Base-by-base conservation (phyloP, 2,113 vertebrate species). In the Pluvialis apricaria region DNA sequence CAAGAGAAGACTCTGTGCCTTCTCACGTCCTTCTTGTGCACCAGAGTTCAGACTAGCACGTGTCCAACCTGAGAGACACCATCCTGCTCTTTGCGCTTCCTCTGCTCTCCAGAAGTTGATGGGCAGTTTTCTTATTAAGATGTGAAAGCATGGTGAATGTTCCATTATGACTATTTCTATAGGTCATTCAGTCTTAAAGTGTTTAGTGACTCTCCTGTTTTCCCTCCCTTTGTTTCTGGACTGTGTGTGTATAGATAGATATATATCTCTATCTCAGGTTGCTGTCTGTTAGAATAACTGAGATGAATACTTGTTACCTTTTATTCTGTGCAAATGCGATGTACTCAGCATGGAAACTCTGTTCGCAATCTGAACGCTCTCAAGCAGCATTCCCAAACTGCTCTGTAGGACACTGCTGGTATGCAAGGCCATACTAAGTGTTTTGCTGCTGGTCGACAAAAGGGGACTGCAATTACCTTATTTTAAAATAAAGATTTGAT, bases 1-100 rank as follows among this genome's bases (percentile, higher is more conserved):
- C 52, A 76, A 40, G 85, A 90, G 88, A 80, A 68, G 94, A 12
- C 21, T 88, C 80, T 57, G 19, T 72, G 68, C 65, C 73, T 91
- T 40, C 73, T 86, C 57, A 0, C 6, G 16, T 84, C 44, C 58
- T 68, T 13, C 55, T 77, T 49, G 60, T 28, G 42, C 64, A 31
- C 44, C 57, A 25, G 22, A 36, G 49, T 32, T 71, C 55, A 26
- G 61, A 9, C 4, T 5, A 26, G 38, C 15, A 5, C 13, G 3
- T 36, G 14, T n/a, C 75, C 64, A 51, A 0, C 9, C 2, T 2
- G 24, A 64, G 52, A 26, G 29, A 11, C 26, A 6, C 42, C 24
- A 3, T 11, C 73, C 73, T 71, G 26, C 13, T 54, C 77, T 61
- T 32, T 61, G 15, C 38, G 25, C 61, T 72, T 49, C 76, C 32